Evolutionary conservation across 1,140 invertebrate species (phyloP), one percentile per base, ranked within the genome.

Genomic region (Zophobas morio): DNA sequence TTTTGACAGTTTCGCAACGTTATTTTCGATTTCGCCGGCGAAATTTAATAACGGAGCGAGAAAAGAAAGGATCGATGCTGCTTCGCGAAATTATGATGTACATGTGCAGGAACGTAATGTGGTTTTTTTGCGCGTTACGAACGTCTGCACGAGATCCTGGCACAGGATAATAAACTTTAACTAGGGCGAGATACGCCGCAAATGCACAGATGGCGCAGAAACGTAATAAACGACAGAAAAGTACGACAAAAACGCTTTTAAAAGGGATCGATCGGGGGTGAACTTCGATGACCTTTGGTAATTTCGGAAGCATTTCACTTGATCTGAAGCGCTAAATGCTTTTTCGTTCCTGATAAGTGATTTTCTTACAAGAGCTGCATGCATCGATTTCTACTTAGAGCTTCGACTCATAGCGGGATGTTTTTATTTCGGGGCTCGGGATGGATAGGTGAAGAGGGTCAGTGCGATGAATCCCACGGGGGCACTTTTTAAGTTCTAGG

Each of bases 201-300:
- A 46, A 46, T 46, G 42, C 42, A 46, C 42, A 46, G 42, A 46
- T 46, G 42, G 42, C 42, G 42, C 42, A 46, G 42, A 46, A 46
- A 46, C 42, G 42, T 46, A 46, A 46, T 46, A 46, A 46, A 46
- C 42, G 42, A 3, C 42, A 8, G 3, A 3, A 8, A 46, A 4
- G 42, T 3, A 46, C 42, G 42, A 46, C 42, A 46, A 46, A 46
- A 46, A 46, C 3, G 8, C 3, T 8, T 20, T 20, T 46, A 8
- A 8, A 46, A 8, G 42, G 42, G 42, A 46, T 46, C 42, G 42
- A 46, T 46, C 42, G 3, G 42, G 8, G 42, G 42, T 46, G 42
- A 46, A 46, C 42, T 8, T 46, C 3, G 3, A 8, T 8, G 42
- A 46, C 42, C 42, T 46, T 46, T 8, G 42, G 42, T 46, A 46